Percentiles rank a stretch among this genome's conserved stretches.
Conservation (phyloP, 2,113 vertebrate genomes). For the Amphiprion ocellaris region DNA sequence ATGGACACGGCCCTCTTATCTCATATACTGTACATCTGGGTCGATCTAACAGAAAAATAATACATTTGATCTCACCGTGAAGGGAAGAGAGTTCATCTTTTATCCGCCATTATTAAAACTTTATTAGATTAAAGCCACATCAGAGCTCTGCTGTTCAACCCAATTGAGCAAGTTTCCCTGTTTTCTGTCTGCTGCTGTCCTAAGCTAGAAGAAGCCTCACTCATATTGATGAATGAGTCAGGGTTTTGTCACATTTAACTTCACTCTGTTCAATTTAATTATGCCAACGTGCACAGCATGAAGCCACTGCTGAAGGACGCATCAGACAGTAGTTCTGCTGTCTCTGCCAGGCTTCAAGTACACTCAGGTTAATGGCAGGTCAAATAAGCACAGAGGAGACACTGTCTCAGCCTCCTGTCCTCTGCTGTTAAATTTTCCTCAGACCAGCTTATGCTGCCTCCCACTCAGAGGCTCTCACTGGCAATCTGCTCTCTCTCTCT, state of each 20-base stretch:
- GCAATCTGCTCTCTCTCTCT: constrained; percentile 34
- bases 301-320: constrained; percentile 63
- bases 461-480: constrained; percentile 55
- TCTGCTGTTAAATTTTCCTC: constrained; percentile 47
- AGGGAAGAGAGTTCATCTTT: not conserved
- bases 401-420: constrained; percentile 44
- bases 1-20: constrained; percentile 51
- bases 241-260: constrained; percentile 71
- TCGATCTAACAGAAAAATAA: not conserved
- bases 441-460: constrained; percentile 56
- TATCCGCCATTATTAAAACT: constrained; percentile 6
- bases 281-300: constrained; percentile 37
- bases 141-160: not conserved
- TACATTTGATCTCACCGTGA: not conserved
- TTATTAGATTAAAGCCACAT: not conserved
- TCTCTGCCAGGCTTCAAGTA: constrained; percentile 49
- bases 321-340: constrained; percentile 35
- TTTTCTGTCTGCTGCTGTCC: not conserved
- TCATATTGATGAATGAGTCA: constrained; percentile 67
- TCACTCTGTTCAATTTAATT: constrained; percentile 62
- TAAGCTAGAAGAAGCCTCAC: constrained; percentile 17
- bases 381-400: constrained; percentile 53
- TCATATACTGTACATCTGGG: constrained; percentile 30
- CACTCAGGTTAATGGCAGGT: constrained; percentile 68
- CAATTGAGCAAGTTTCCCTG: not conserved